Base-by-base conservation (phyloP, 2,797 vertebrate species). In the Siniperca undulata region DNA sequence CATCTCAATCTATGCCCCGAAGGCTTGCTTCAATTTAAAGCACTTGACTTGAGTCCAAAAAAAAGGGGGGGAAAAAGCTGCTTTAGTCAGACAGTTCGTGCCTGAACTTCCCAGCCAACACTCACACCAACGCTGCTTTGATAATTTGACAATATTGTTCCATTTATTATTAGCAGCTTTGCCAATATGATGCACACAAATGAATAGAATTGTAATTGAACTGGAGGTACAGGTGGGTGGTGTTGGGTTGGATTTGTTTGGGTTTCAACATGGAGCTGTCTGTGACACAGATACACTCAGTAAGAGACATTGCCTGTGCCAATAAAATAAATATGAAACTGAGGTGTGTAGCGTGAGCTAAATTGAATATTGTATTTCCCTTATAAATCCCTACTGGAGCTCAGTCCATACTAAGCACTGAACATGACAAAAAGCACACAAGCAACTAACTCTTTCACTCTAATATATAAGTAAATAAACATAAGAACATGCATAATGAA, bases 11-110 rank as follows among this genome's bases (percentile, higher is more conserved):
- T 86, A 70, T 86, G 84, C 85, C 90, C 86, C 7, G 58, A 90
- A 91, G 89, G 79, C 88, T 86, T 44, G 58, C 88, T 86, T 91
- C 87, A 90, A 89, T 92, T 90, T 91, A 89, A 92, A 86, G 86
- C 83, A 89, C 86, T 90, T 91, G 88, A 91, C 86, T 88, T 79
- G 30, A 90, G 65, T 90, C 87, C 86, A 89, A 85, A 84, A 81
- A 61, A 67, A 78, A 73, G 12, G 24, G 12, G 46, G 55, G 74
- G 60, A 61, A 75, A 66, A 76, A 70, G 53, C 52, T 6, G 40
- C 88, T 89, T 86, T 72, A 87, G 69, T 87, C 42, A 82, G 67
- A 88, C 84, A 71, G 78, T 83, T 60, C 27, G 59, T 77, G 70
- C 70, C 74, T 82, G 70, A 89, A 90, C 75, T 86, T 85, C 83